A percentile compares a stretch with the other conserved stretches of the same genome.
Evolutionary conservation across 2,797 vertebrate genomes (phyloP).

Genomic region (Phrynocephalus vlangalii): DNA sequence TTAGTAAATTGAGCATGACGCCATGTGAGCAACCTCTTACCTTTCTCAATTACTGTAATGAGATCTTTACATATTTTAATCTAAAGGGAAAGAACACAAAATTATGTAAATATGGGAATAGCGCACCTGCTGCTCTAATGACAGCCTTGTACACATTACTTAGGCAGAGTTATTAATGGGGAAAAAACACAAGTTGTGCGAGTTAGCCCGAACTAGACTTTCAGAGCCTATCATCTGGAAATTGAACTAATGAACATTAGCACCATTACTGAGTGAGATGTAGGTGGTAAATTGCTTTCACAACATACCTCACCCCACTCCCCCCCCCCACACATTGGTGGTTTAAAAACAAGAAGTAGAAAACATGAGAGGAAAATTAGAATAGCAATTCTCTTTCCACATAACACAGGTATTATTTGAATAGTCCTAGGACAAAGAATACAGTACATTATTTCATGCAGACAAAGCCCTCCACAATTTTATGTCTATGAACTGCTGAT

Average conservation of each 20-base stretch:
- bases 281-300: not conserved
- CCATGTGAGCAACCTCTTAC: constrained; percentile 83
- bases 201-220: not conserved
- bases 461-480: not conserved
- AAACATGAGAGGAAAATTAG: rapidly evolving
- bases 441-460: not conserved
- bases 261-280: not conserved
- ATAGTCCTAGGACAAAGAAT: not conserved
- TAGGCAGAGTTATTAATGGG: not conserved
- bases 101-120: constrained; percentile 66
- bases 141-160: not conserved
- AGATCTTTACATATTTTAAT: constrained; percentile 81
- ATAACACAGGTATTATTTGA: not conserved
- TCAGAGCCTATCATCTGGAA: constrained; percentile 13
- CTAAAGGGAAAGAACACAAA: constrained; percentile 84
- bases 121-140: not conserved
- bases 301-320: not conserved
- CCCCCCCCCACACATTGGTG: not conserved
- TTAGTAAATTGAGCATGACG: constrained; percentile 74
- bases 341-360: not conserved
- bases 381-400: rapidly evolving
- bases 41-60: constrained; percentile 84
- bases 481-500: not conserved
- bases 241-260: constrained; percentile 23
- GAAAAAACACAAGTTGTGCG: rapidly evolving